Base-by-base conservation (phyloP, 2,113 vertebrate genomes). In the Sakesphorus luctuosus region DNA sequence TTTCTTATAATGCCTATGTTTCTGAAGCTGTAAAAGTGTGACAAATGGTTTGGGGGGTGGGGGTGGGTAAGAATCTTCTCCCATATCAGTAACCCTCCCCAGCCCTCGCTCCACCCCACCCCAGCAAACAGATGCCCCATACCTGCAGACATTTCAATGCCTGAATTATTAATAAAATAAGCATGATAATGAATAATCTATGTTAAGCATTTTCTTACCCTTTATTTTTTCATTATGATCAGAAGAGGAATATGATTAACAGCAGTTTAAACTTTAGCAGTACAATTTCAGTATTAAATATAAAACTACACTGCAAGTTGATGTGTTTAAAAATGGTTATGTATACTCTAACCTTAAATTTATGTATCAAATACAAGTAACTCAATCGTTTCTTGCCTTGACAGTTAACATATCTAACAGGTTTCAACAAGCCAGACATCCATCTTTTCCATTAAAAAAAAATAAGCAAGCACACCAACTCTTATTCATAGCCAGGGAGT, bases 221-320 rank as follows among this genome's bases (percentile, higher is more conserved):
- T 97, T 97, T 97, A 97, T 97, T 97, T 97, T 97, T 94, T 95
- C 93, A 96, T 96, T 96, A 97, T 96, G 96, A 95, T 94, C 95
- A 97, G 96, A 97, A 95, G 96, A 97, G 92, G 95, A 97, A 95
- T 95, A 97, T 96, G 96, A 97, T 97, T 96, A 96, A 97, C 96
- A 97, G 96, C 96, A 95, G 93, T 95, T 97, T 95, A 95, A 97
- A 97, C 83, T 95, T 97, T 46, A 97, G 96, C 96, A 96, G 95
- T 96, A 97, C 96, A 97, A 97, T 96, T 97, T 96, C 96, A 96
- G 95, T 97, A 96, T 97, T 97, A 96, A 97, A 97, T 97, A 97
- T 96, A 97, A 97, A 97, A 97, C 95, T 97, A 97, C 96, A 97
- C 96, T 97, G 96, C 94, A 95, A 97, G 95, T 96, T 95, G 93